Base-by-base conservation (phyloP, 2,888 invertebrate genomes). In the Nomada ruficornis region DNA sequence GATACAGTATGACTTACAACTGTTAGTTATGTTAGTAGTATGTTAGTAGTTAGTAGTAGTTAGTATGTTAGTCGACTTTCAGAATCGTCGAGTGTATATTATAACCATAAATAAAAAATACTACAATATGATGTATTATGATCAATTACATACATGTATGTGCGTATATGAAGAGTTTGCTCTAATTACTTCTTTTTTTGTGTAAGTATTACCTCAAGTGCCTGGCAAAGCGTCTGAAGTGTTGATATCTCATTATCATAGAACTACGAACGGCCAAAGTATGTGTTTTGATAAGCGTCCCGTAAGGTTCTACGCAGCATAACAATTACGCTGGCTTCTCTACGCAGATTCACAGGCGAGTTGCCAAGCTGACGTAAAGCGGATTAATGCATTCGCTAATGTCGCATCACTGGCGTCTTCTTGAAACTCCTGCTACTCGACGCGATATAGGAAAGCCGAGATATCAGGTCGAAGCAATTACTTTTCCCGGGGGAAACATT, bases 321-420 rank as follows among this genome's bases (percentile, higher is more conserved):
- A 67, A 80, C 76, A 80, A 77, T 77, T 80, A 77, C 77, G 60
- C 47, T 5, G 11, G 60, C n/a, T n/a, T 68, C 52, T 29, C 15
- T 26, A 59, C 42, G 44, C 52, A 55, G 47, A 26, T 59, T 64
- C 63, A 70, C 54, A 63, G 74, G 26, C 62, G 69, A 69, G 67
- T 73, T 77, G 63, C 69, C 57, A 68, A 71, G 62, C 63, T 63
- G 55, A 77, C 68, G 70, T 71, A 67, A 79, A 80, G 77, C 79
- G 77, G 79, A 74, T 82, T 78, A 77, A 73, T 77, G 67, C 70
- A 79, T 80, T 77, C 70, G 73, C 83, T 83, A 85, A 84, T 73
- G 85, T 82, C 82, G 70, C 82, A 79, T 84, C 81, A 84, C 82
- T 57, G 50, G 23, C 64, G 71, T 63, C 72, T 57, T 50, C 83